Evolutionary conservation across 2,113 vertebrate genomes (phyloP).

Genomic region (Tautogolabrus adspersus): DNA sequence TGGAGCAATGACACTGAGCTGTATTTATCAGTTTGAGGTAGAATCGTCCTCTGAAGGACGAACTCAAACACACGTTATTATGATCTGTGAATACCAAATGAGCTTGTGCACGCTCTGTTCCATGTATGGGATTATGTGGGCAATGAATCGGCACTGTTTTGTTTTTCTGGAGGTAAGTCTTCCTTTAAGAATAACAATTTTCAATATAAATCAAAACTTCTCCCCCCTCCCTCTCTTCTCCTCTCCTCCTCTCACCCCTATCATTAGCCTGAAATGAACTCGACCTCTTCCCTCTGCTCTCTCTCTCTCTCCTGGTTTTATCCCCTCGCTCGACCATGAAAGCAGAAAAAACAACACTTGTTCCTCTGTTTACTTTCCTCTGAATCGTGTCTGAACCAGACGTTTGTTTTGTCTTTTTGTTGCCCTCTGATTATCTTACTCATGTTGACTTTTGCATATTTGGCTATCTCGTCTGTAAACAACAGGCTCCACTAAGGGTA

Average conservation of each 20-base stretch:
- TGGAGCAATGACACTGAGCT: conserved; percentile 19
- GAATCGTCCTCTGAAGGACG: conserved; percentile 40
- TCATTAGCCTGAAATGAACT: conserved; percentile 55
- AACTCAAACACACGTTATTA: conserved; percentile 11
- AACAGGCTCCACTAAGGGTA: conserved; percentile 48
- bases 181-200: conserved; percentile 39
- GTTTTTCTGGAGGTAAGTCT: neutral
- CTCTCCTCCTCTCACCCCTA: conserved; percentile 5
- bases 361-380: conserved; percentile 13
- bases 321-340: neutral
- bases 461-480: conserved; percentile 55
- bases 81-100: conserved; percentile 29
- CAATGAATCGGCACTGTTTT: conserved; percentile 13
- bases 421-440: conserved; percentile 66
- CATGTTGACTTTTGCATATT: conserved; percentile 65
- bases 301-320: conserved; percentile 1
- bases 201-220: conserved; percentile 28
- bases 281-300: conserved; percentile 31
- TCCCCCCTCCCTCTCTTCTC: neutral
- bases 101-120: conserved; percentile 12
- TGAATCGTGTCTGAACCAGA: conserved; percentile 27
- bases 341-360: neutral
- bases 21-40: conserved; percentile 19
- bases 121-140: conserved; percentile 14
- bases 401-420: conserved; percentile 38